A percentile compares a stretch with the other conserved stretches of the same genome.
phyloP scores from a whole-genome alignment of 2,888 invertebrate species.

The Iselma pallidipennis region DNA sequence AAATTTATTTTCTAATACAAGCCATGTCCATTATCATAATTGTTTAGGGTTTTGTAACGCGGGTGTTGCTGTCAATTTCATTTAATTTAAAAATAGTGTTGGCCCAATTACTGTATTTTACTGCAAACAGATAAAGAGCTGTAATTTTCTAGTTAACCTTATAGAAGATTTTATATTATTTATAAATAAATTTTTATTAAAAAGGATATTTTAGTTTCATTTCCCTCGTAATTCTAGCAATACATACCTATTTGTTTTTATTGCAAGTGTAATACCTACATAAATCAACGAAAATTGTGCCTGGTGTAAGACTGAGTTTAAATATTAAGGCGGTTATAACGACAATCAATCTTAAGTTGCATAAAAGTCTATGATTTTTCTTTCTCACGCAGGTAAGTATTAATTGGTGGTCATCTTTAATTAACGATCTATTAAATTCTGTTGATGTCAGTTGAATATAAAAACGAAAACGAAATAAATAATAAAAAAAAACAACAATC shows the following conservation, averaged over 20 bases:
- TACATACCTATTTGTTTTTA: neutral
- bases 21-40: neutral
- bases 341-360: neutral
- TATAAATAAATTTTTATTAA: neutral
- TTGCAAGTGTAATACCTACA: neutral
- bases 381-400: neutral
- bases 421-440: neutral
- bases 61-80: neutral
- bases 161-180: neutral
- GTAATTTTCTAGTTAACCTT: neutral
- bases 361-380: neutral
- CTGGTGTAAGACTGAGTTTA: neutral
- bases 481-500: neutral
- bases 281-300: constrained; percentile 2
- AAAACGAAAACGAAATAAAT: neutral
- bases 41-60: neutral
- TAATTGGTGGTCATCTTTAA: neutral
- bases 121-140: neutral
- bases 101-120: too few species aligned
- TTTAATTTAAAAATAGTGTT: neutral
- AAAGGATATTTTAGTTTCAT: neutral
- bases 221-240: too few species aligned
- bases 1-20: neutral
- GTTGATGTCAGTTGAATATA: neutral
- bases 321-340: neutral